These are phyloP conservation scores for Dynastes grantii DNA, from an alignment of 2,888 invertebrate species.

Conservation along the genomic window DNA sequence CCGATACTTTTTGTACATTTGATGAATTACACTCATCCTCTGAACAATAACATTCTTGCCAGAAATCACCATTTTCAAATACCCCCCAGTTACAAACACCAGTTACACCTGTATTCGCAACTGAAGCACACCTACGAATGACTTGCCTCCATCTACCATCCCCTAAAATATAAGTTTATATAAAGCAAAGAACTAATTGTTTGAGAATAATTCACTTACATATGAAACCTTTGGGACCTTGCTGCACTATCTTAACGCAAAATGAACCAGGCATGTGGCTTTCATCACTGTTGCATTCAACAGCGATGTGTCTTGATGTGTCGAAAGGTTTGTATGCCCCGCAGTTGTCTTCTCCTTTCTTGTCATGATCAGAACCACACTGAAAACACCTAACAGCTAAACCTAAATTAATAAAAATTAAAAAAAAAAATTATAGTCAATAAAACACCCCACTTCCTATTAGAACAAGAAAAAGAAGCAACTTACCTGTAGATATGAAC, in stretches of 20 bases:
- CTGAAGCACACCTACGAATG: slow-evolving; percentile 90
- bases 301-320: slow-evolving; percentile 86
- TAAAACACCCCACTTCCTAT: too few relatives aligned
- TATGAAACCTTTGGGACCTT: slow-evolving; percentile 94
- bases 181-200: not conserved
- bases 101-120: slow-evolving; percentile 92
- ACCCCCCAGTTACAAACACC: slow-evolving; percentile 98
- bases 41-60: slow-evolving; percentile 97
- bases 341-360: slow-evolving; percentile 87
- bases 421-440: not conserved
- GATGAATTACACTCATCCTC: slow-evolving; percentile 87
- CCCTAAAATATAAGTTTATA: slow-evolving; percentile 77
- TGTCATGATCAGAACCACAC: slow-evolving; percentile 90
- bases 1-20: slow-evolving; percentile 10
- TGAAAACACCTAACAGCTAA: slow-evolving; percentile 92
- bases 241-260: slow-evolving; percentile 95
- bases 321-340: slow-evolving; percentile 93
- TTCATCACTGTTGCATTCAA: slow-evolving; percentile 96
- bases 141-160: slow-evolving; percentile 96
- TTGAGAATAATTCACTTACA: slow-evolving; percentile 78
- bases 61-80: slow-evolving; percentile 94
- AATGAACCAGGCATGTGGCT: slow-evolving; percentile 96
- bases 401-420: slow-evolving; percentile 69
- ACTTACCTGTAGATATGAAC: slow-evolving; percentile 30
- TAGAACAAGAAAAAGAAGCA: not conserved